phyloP scores from a whole-genome alignment of 35 echinoderm and acorn worm species.

The Apostichopus parvimensis region DNA sequence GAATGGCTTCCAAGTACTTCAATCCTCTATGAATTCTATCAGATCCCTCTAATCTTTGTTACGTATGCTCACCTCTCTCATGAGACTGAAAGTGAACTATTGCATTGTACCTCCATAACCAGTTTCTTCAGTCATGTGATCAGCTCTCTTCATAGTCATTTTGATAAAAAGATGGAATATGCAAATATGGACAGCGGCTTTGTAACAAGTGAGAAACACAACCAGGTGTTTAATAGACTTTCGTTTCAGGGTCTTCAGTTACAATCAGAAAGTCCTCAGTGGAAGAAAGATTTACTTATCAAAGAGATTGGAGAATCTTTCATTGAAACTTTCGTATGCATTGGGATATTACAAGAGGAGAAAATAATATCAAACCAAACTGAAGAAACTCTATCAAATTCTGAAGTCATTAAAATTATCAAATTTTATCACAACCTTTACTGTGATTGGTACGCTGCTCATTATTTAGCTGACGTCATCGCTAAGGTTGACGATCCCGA shows the following conservation, averaged over 20 bases:
- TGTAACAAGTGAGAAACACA: no score
- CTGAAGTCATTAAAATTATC: not conserved
- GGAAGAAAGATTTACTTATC: not conserved
- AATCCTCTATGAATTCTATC: no score
- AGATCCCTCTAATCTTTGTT: no score
- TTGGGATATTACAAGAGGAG: not conserved
- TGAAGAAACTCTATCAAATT: not conserved
- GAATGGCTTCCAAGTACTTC: no score
- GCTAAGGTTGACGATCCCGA: not conserved
- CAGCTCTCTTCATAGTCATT: not conserved
- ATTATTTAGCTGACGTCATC: not conserved
- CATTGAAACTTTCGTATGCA: not conserved
- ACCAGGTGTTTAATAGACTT: no score
- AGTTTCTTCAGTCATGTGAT: not conserved
- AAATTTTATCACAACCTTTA: constrained; percentile 3
- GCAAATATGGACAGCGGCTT: no score
- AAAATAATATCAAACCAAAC: not conserved
- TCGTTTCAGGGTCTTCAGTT: no score
- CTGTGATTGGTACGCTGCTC: constrained; percentile 1
- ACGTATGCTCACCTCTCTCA: not conserved
- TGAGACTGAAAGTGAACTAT: not conserved
- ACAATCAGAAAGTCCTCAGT: not conserved
- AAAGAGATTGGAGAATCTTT: not conserved
- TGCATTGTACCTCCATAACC: not conserved
- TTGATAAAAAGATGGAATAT: not conserved